Evolutionary conservation across 2,888 invertebrate species (phyloP), one percentile per base, ranked within the genome.

Genomic region (Eupeodes latifasciatus): DNA sequence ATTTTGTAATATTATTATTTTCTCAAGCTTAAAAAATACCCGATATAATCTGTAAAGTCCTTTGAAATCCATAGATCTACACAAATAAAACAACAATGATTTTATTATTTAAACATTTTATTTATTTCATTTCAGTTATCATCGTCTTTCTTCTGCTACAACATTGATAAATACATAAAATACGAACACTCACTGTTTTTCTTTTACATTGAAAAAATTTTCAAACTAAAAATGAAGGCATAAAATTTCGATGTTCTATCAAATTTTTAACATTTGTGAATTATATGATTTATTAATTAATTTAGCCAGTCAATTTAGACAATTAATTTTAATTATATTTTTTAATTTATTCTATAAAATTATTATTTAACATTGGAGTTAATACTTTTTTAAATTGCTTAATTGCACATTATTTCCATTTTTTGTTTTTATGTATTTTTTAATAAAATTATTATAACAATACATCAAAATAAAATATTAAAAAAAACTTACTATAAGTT

Each of bases 91-190:
- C 59, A 61, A 55, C 2, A 10, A 12, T 2, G 10, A 61, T 47
- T 53, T 59, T 82, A 76, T 80, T 87, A 84, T 84, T 87, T 72
- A 83, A 84, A 77, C 87, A 87, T 88, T 88, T 88, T 88, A 88
- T 88, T 85, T 84, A 77, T 88, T 75, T 84, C 84, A 88, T 88
- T 81, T 88, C 81, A 88, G 67, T 85, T 85, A 84, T 71, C 74
- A 75, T 72, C 79, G 14, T 71, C 62, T 78, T 78, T 81, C 85
- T 62, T 71, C 75, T 85, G 81, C 78, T 75, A 71, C 59, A 75
- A 27, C 27, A 27, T 27, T 27, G 27, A 27, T 27, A 27, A 27
- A 27, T 59, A 74, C 81, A 88, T 69, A 88, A 88, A 88, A 88
- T 88, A 85, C 88, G 88, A 61, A 74, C 88, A 85, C 88, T 88